These are phyloP conservation scores for Clarias macrocephalus DNA, from an alignment of 2,113 vertebrate species.

Conservation along the genomic window DNA sequence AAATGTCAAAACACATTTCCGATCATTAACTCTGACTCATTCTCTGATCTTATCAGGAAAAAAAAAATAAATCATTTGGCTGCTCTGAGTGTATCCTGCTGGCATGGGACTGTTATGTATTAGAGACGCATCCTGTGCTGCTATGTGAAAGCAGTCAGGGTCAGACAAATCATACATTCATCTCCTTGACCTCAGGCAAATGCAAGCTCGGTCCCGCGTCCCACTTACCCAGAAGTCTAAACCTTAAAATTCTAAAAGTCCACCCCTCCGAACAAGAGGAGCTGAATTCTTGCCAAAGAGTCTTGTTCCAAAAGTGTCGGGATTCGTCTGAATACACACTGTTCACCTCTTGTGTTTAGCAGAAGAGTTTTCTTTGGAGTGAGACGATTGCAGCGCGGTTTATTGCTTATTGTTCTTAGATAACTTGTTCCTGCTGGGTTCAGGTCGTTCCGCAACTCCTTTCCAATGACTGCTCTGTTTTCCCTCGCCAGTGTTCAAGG, in stretches of 20 bases:
- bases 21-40: slow-evolving; percentile 66
- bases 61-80: slow-evolving; percentile 44
- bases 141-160: neutral
- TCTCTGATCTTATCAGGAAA: slow-evolving; percentile 60
- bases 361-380: neutral
- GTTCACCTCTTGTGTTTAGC: too few relatives aligned
- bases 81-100: slow-evolving; percentile 58
- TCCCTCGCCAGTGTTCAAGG: too few relatives aligned
- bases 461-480: neutral
- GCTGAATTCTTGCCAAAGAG: neutral
- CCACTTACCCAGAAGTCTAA: neutral
- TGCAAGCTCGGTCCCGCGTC: neutral
- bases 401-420: too few relatives aligned
- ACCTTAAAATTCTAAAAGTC: neutral
- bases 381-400: too few relatives aligned
- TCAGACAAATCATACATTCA: neutral
- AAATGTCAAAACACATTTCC: slow-evolving; percentile 56
- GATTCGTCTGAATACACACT: too few relatives aligned
- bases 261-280: neutral
- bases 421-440: neutral
- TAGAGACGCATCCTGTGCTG: slow-evolving; percentile 30
- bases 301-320: neutral
- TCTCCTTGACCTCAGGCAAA: neutral
- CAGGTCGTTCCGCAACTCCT: neutral
- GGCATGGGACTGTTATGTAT: slow-evolving; percentile 47